Conservation (phyloP, 2,888 invertebrate species). For the Zelleria hepariella region DNA sequence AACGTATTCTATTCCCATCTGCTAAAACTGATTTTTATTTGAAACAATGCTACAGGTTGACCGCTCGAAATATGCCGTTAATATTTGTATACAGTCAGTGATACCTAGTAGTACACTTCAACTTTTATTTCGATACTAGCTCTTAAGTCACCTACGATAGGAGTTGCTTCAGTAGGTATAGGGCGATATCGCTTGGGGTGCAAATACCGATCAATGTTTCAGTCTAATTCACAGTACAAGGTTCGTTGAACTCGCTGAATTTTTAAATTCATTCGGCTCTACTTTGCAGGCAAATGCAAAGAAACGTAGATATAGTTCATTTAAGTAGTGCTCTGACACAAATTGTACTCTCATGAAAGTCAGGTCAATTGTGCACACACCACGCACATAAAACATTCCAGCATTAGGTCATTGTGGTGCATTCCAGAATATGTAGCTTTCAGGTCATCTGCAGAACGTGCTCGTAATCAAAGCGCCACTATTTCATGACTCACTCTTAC, state of each 20-base stretch:
- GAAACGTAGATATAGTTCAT: neutral
- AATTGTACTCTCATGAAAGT: neutral
- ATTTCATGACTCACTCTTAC: too few relatives aligned
- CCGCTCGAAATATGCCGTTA: neutral
- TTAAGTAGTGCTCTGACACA: neutral
- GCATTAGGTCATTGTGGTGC: too few relatives aligned
- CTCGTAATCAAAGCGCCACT: too few relatives aligned
- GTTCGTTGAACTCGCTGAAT: neutral
- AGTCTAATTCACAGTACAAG: neutral
- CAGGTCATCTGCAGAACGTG: too few relatives aligned
- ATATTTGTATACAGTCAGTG: neutral
- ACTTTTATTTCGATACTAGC: neutral
- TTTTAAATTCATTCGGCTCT: neutral
- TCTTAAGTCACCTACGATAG: neutral
- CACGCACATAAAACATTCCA: too few relatives aligned
- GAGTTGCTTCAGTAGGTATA: neutral
- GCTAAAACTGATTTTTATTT: too few relatives aligned
- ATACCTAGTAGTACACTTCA: neutral
- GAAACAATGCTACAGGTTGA: too few relatives aligned
- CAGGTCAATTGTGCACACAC: neutral
- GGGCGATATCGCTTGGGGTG: neutral
- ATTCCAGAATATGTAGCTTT: too few relatives aligned
- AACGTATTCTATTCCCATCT: too few relatives aligned
- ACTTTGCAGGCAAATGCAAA: neutral
- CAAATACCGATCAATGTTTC: neutral